Evolutionary conservation across 1,140 invertebrate genomes (phyloP).

Genomic region (Heliconius nattereri): DNA sequence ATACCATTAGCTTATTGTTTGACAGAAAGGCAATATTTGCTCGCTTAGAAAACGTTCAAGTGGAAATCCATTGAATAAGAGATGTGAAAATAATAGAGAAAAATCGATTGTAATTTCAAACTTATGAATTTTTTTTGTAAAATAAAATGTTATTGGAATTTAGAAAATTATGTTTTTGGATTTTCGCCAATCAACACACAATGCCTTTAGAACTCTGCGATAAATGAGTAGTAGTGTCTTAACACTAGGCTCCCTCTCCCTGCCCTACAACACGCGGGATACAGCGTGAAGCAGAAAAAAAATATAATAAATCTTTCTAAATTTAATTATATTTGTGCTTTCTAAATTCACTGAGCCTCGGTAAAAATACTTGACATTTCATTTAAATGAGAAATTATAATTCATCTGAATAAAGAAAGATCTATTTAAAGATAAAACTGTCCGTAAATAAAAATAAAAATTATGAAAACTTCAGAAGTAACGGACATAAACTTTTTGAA

Average conservation of each 20-base stretch:
- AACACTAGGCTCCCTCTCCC: no score
- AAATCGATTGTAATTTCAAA: background rate
- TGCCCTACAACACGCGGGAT: background rate
- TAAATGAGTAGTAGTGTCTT: no score
- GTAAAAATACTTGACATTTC: background rate
- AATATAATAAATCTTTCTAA: background rate
- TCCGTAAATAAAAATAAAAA: background rate
- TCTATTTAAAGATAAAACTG: background rate
- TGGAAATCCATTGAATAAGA: slow-evolving; percentile 30
- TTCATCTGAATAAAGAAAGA: background rate
- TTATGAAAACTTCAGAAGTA: background rate
- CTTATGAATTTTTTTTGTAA: no score
- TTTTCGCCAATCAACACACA: no score
- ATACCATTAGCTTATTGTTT: slow-evolving; percentile 42
- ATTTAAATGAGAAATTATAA: slow-evolving; percentile 8
- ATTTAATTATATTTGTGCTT: background rate
- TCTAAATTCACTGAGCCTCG: background rate
- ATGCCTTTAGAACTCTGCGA: no score
- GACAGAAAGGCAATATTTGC: slow-evolving; percentile 46
- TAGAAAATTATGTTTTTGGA: no score
- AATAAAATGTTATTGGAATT: background rate
- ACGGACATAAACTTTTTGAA: background rate
- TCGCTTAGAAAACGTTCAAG: slow-evolving; percentile 36
- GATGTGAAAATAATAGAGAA: slow-evolving; percentile 24
- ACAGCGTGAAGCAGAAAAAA: background rate